phyloP scores from a whole-genome alignment of 2,113 vertebrate species.

The Hydropotes inermis region DNA sequence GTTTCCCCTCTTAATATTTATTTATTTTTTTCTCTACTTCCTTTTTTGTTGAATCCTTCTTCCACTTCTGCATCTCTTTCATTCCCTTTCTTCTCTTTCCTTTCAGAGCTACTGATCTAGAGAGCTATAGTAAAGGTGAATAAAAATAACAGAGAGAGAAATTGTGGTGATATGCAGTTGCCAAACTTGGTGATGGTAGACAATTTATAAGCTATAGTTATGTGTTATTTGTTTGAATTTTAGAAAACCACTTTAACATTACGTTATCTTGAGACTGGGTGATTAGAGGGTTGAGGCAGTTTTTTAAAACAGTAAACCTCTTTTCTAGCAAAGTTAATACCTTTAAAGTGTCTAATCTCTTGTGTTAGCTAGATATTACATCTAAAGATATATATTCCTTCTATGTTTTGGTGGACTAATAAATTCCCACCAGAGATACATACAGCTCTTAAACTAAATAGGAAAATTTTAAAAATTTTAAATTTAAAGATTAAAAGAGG shows the following conservation, averaged over 20 bases:
- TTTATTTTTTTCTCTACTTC: neutral
- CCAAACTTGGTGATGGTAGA: neutral
- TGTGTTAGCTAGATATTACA: neutral
- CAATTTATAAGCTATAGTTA: neutral
- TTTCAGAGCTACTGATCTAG: neutral
- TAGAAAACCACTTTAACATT: neutral
- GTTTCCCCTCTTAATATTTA: neutral
- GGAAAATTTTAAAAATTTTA: neutral
- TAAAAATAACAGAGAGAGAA: neutral
- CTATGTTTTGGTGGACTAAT: neutral
- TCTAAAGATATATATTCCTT: neutral
- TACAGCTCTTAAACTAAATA: neutral
- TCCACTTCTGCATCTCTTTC: neutral
- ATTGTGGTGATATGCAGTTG: neutral
- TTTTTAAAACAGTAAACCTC: neutral
- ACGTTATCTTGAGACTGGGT: neutral
- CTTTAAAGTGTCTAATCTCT: neutral
- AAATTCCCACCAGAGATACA: neutral
- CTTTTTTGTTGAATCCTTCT: neutral
- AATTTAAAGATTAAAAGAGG: neutral
- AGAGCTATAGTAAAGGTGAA: neutral
- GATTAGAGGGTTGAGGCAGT: neutral
- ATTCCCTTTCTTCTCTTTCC: neutral
- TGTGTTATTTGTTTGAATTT: neutral
- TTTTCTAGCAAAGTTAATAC: neutral